These are phyloP conservation scores for Gonocerus acuteangulatus DNA, from an alignment of 2,888 invertebrate genomes.

Conservation along the genomic window DNA sequence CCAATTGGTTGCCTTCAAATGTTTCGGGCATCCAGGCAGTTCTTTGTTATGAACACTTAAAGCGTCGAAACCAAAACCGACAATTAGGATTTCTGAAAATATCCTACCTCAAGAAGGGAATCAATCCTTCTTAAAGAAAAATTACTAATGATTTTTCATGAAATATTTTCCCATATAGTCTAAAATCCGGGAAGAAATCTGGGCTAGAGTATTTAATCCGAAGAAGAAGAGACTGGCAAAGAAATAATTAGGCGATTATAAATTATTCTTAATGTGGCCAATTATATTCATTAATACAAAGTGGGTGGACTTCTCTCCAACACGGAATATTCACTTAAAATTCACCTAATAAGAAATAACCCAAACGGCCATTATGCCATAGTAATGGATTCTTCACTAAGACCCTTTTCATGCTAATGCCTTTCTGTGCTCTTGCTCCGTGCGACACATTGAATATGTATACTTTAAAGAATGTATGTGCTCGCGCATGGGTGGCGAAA, in stretches of 20 bases:
- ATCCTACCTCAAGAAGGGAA: no score
- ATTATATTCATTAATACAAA: slow-evolving; percentile 1
- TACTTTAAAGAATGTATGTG: background rate
- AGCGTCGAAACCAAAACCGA: no score
- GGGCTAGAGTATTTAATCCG: no score
- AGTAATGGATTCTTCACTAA: slow-evolving; percentile 15
- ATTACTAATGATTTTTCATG: no score
- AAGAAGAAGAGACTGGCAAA: no score
- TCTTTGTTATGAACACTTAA: no score
- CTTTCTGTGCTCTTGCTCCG: background rate
- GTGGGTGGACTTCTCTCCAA: slow-evolving; percentile 20
- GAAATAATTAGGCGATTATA: slow-evolving; percentile 17
- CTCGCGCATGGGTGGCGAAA: background rate
- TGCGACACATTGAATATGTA: slow-evolving; percentile 15
- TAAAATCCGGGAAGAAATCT: no score
- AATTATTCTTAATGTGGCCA: slow-evolving; percentile 15
- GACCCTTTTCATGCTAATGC: slow-evolving; percentile 16
- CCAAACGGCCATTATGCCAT: slow-evolving; percentile 6
- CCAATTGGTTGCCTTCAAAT: no score
- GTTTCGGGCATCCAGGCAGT: no score
- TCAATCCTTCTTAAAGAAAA: no score
- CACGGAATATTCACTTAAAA: slow-evolving; percentile 5
- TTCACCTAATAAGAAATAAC: slow-evolving; percentile 19
- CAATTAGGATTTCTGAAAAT: no score
- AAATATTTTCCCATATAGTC: no score